Conservation (phyloP, 2,113 vertebrate species). For the Limanda limanda region DNA sequence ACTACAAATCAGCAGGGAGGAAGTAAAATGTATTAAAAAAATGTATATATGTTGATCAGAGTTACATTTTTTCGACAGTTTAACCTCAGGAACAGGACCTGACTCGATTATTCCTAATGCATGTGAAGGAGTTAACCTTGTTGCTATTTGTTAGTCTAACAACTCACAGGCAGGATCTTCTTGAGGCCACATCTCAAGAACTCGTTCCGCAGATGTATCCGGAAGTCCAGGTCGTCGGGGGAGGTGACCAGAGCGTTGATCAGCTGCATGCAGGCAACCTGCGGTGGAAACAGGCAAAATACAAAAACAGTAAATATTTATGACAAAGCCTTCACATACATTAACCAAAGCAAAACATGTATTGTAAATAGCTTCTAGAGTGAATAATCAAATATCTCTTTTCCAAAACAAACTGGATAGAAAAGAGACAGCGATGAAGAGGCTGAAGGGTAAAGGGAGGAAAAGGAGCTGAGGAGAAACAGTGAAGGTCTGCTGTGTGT, state of each 20-base stretch:
- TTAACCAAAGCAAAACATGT: neutral
- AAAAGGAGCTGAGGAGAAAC: constrained; percentile 3
- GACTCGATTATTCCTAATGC: no score
- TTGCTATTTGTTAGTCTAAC: neutral
- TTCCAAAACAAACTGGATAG: neutral
- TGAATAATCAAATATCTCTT: no score
- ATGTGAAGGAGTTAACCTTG: no score
- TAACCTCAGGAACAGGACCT: no score
- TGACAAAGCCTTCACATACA: neutral
- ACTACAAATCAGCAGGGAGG: neutral
- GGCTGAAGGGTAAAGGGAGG: neutral
- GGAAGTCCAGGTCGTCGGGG: constrained; percentile 96
- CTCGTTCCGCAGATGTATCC: constrained; percentile 98
- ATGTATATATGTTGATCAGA: no score
- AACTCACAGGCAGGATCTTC: constrained; percentile 93
- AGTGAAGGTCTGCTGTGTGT: constrained; percentile 34
- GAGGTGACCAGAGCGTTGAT: constrained; percentile 97
- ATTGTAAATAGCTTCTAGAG: no score
- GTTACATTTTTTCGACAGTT: no score
- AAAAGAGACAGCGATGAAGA: neutral
- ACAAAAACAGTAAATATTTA: neutral
- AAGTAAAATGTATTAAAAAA: neutral
- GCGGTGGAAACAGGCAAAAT: constrained; percentile 28
- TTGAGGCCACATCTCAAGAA: constrained; percentile 95
- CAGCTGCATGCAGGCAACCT: constrained; percentile 98